These are phyloP conservation scores for Masticophis lateralis DNA, from an alignment of 2,797 vertebrate genomes.

Conservation along the genomic window DNA sequence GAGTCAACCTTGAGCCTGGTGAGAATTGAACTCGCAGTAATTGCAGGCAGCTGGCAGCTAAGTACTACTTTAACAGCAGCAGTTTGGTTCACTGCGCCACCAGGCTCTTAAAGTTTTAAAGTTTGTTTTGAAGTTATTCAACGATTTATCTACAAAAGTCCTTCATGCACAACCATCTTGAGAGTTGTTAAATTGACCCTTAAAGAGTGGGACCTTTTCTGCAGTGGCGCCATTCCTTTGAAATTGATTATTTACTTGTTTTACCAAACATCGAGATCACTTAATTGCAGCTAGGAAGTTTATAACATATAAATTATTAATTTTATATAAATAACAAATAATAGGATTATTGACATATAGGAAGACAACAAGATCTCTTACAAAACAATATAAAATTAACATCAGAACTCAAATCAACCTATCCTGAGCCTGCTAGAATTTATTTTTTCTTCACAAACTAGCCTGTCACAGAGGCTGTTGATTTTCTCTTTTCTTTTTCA, in stretches of 20 bases:
- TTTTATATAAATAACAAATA: background rate
- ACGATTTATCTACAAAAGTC: background rate
- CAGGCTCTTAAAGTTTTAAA: background rate
- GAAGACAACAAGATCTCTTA: background rate
- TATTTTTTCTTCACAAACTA: background rate
- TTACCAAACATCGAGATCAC: background rate
- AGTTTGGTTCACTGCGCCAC: too few species aligned
- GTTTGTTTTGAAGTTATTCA: background rate
- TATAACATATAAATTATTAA: background rate
- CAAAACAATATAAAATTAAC: background rate
- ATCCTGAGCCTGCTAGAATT: background rate
- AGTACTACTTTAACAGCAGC: too few species aligned
- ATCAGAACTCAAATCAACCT: background rate
- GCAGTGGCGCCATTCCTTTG: background rate
- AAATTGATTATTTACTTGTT: background rate
- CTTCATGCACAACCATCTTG: background rate
- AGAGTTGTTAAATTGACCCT: background rate
- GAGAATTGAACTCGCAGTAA: too few species aligned
- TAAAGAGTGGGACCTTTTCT: background rate
- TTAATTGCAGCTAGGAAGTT: background rate
- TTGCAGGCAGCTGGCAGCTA: too few species aligned
- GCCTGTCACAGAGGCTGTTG: background rate
- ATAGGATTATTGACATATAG: background rate
- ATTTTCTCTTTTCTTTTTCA: background rate
- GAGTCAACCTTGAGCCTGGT: too few species aligned